Evolutionary conservation across 2,797 vertebrate genomes (phyloP).

Genomic region (Leontopithecus rosalia): DNA sequence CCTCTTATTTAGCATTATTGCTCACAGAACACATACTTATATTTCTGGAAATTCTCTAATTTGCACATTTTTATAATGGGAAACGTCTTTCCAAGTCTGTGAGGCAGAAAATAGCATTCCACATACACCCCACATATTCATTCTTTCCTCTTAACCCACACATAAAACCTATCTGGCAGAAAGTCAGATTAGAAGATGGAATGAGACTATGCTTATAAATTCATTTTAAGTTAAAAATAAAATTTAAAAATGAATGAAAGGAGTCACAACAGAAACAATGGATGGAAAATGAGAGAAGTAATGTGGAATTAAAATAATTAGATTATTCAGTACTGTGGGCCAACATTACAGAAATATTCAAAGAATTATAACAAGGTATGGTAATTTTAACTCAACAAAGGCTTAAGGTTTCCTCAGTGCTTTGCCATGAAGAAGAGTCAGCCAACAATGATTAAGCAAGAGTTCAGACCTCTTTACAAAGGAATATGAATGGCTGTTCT

Average conservation of each 20-base stretch:
- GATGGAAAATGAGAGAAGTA: neutral
- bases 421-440: neutral
- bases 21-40: conserved; percentile 34
- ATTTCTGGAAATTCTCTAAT: conserved; percentile 42
- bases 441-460: neutral
- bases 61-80: conserved; percentile 23
- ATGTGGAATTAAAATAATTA: neutral
- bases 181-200: conserved; percentile 32
- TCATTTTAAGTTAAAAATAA: conserved; percentile 26
- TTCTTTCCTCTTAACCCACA: neutral
- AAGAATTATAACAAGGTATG: neutral
- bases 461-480: neutral
- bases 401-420: neutral
- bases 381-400: neutral
- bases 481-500: neutral
- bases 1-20: conserved; percentile 19
- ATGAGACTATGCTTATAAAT: neutral
- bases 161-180: conserved; percentile 10
- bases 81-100: neutral
- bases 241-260: neutral
- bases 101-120: conserved; percentile 41
- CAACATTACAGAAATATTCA: neutral
- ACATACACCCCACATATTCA: neutral
- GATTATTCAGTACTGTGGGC: neutral
- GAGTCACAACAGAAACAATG: neutral